These are phyloP conservation scores for Anguilla japonica DNA, from an alignment of 2,113 vertebrate species.

Conservation along the genomic window DNA sequence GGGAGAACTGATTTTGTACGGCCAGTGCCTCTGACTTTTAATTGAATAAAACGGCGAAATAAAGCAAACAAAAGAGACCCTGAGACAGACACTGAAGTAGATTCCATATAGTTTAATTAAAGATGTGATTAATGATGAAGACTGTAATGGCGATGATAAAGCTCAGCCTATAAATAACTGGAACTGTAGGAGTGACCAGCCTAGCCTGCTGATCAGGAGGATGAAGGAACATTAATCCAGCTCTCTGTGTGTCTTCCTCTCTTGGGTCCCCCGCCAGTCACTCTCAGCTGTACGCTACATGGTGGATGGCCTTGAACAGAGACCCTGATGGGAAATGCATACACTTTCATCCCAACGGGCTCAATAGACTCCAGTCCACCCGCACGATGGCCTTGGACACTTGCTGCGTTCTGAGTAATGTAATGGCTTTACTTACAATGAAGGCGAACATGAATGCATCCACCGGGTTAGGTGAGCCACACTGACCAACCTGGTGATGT, in stretches of 20 bases:
- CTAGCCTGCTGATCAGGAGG: not conserved
- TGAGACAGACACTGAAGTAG: conserved; percentile 4
- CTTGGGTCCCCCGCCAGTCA: not conserved
- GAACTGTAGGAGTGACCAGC: not conserved
- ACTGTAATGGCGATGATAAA: conserved; percentile 23
- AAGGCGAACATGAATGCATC: too few relatives aligned
- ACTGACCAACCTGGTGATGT: too few relatives aligned
- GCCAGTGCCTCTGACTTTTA: not conserved
- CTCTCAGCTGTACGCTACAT: not conserved
- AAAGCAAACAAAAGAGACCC: not conserved
- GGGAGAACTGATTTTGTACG: not conserved
- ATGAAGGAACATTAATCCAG: conserved; percentile 27
- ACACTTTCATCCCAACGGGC: not conserved
- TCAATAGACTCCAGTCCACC: not conserved
- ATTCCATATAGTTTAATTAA: conserved; percentile 34
- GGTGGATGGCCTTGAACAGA: not conserved
- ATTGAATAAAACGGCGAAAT: conserved; percentile 22
- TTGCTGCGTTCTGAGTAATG: too few relatives aligned
- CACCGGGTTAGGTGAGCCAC: too few relatives aligned
- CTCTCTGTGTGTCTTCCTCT: conserved; percentile 21
- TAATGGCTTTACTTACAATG: too few relatives aligned
- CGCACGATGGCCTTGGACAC: too few relatives aligned
- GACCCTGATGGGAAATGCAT: not conserved
- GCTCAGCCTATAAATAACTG: conserved; percentile 15
- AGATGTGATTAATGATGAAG: conserved; percentile 27